Percentiles rank a stretch among this genome's conserved stretches.
Evolutionary conservation across 2,888 invertebrate genomes (phyloP).

Genomic region (Calliscelio sp.): DNA sequence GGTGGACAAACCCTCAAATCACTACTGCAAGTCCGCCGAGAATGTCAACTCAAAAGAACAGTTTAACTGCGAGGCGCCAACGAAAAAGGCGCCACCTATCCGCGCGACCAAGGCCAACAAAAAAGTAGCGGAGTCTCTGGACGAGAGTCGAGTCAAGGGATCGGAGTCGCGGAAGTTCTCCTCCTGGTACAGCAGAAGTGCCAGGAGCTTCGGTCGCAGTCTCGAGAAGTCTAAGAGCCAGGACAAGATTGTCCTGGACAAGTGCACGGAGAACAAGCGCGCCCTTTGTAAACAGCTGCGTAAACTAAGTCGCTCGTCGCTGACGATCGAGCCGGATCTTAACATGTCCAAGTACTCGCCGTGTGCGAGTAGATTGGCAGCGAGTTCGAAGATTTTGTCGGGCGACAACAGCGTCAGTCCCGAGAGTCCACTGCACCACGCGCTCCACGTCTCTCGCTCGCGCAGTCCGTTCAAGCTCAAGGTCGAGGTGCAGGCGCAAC

Average conservation of each 20-base stretch:
- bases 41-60: slow-evolving; percentile 73
- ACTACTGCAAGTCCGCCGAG: slow-evolving; percentile 32
- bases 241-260: slow-evolving; percentile 70
- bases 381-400: slow-evolving; percentile 84
- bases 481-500: slow-evolving; percentile 10
- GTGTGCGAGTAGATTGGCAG: slow-evolving; percentile 84
- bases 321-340: slow-evolving; percentile 82
- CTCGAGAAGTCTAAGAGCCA: slow-evolving; percentile 76
- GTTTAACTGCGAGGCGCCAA: slow-evolving; percentile 11
- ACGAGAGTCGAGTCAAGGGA: slow-evolving; percentile 39
- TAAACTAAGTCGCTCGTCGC: slow-evolving; percentile 82
- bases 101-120: slow-evolving; percentile 44
- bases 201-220: slow-evolving; percentile 67
- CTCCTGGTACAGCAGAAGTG: slow-evolving; percentile 78
- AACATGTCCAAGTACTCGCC: slow-evolving; percentile 85
- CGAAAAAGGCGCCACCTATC: slow-evolving; percentile 45
- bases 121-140: slow-evolving; percentile 50
- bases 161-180: slow-evolving; percentile 76
- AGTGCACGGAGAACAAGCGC: slow-evolving; percentile 74
- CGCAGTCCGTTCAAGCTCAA: slow-evolving; percentile 79
- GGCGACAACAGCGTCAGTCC: slow-evolving; percentile 79
- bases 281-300: slow-evolving; percentile 78
- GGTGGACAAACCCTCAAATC: slow-evolving; percentile 14
- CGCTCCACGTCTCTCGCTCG: slow-evolving; percentile 79
- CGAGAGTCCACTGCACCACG: slow-evolving; percentile 82